phyloP scores from a whole-genome alignment of 2,888 invertebrate genomes.

The Aphodius granarius region DNA sequence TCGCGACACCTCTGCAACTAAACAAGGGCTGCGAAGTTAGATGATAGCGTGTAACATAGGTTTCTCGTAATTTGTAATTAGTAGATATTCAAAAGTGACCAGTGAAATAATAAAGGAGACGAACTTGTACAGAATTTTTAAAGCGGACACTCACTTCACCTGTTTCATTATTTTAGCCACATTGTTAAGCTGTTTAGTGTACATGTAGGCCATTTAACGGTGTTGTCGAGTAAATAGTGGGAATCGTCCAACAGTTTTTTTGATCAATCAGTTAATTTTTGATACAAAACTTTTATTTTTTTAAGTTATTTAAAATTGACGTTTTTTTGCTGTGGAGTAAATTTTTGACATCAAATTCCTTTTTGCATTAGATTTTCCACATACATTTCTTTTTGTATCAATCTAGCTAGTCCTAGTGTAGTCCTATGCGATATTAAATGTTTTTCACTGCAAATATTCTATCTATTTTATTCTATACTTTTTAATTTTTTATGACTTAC shows the following conservation, averaged over 20 bases:
- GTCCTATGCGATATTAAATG: too few relatives aligned
- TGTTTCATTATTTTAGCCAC: constrained; percentile 45
- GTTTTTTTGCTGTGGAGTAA: too few relatives aligned
- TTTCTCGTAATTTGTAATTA: constrained; percentile 42
- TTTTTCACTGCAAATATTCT: too few relatives aligned
- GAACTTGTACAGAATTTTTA: constrained; percentile 42
- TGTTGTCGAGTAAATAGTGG: not conserved
- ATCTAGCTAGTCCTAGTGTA: too few relatives aligned
- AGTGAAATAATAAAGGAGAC: constrained; percentile 38
- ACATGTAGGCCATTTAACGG: constrained; percentile 43
- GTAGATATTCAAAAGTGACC: constrained; percentile 35
- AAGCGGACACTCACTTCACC: constrained; percentile 40
- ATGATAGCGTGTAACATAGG: constrained; percentile 64
- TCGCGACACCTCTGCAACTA: constrained; percentile 60
- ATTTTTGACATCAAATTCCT: too few relatives aligned
- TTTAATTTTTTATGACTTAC: too few relatives aligned
- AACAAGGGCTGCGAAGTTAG: constrained; percentile 87
- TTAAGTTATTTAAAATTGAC: too few relatives aligned
- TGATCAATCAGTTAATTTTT: too few relatives aligned
- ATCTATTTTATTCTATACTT: too few relatives aligned
- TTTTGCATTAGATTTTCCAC: too few relatives aligned
- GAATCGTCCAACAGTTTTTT: not conserved
- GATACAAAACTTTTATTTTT: too few relatives aligned
- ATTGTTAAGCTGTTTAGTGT: constrained; percentile 49
- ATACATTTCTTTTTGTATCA: too few relatives aligned